Conservation (phyloP, 2,888 invertebrate genomes). For the Himalopsyche kuldschensis region DNA sequence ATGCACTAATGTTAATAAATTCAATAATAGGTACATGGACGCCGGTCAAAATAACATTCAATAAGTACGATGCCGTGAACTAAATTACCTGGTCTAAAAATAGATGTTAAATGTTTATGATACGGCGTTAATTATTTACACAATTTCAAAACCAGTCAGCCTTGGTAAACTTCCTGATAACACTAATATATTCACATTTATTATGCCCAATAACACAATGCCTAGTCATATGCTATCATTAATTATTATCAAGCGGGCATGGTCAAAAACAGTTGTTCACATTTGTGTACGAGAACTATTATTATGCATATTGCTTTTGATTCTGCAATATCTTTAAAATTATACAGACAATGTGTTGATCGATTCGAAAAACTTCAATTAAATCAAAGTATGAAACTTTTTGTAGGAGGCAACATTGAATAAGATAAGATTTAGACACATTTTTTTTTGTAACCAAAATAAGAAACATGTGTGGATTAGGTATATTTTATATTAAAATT, state of each 20-base stretch:
- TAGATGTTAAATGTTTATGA: not conserved
- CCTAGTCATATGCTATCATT: not conserved
- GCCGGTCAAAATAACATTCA: not conserved
- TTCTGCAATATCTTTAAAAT: too few relatives aligned
- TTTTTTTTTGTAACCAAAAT: too few relatives aligned
- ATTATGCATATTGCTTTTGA: too few relatives aligned
- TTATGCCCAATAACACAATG: not conserved
- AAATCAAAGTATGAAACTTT: too few relatives aligned
- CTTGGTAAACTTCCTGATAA: constrained; percentile 15
- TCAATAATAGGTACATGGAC: not conserved
- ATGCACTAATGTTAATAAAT: not conserved
- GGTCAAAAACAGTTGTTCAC: not conserved
- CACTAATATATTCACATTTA: not conserved
- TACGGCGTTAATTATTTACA: not conserved
- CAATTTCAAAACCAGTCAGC: not conserved
- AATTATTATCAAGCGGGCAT: not conserved
- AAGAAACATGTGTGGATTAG: too few relatives aligned
- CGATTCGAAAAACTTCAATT: too few relatives aligned
- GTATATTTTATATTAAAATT: too few relatives aligned
- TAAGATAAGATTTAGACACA: too few relatives aligned
- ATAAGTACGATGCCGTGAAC: not conserved
- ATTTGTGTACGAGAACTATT: too few relatives aligned
- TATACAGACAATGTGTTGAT: too few relatives aligned
- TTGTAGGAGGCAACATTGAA: too few relatives aligned
- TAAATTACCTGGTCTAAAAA: not conserved